Percentiles rank a stretch among this genome's conserved stretches.
These are phyloP conservation scores for Ciona savignyi DNA, from an alignment of 23 tunicate genomes.

Conservation along the genomic window DNA sequence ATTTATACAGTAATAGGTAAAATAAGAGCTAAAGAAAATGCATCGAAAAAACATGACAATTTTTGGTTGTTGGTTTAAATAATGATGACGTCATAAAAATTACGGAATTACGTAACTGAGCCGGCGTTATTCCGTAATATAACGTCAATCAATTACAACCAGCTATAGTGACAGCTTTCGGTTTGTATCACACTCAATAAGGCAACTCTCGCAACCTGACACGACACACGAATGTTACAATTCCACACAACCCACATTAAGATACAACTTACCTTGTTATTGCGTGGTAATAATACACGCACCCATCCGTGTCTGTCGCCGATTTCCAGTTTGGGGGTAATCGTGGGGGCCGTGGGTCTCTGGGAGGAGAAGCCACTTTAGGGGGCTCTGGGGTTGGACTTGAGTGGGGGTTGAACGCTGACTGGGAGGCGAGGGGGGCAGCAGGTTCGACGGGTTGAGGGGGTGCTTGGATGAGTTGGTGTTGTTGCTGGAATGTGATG, in stretches of 20 bases:
- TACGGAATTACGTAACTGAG: too few relatives aligned
- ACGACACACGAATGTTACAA: too few relatives aligned
- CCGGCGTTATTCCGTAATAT: too few relatives aligned
- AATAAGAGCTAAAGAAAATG: too few relatives aligned
- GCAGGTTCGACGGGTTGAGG: neutral
- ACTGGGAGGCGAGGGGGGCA: neutral
- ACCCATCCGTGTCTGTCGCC: slow-evolving; percentile 80
- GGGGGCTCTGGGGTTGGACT: neutral
- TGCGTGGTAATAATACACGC: slow-evolving; percentile 81
- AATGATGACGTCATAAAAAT: too few relatives aligned
- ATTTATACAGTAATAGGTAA: too few relatives aligned
- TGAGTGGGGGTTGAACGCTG: neutral
- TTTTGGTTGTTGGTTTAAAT: too few relatives aligned
- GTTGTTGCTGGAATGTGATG: neutral
- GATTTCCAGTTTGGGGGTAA: slow-evolving; percentile 87
- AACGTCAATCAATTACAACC: too few relatives aligned
- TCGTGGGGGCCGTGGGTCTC: slow-evolving; percentile 49
- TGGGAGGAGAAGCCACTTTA: slow-evolving; percentile 6
- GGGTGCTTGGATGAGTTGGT: neutral
- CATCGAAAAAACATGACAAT: too few relatives aligned
- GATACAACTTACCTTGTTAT: slow-evolving; percentile 81
- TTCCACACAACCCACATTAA: too few relatives aligned
- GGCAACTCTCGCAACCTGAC: neutral
- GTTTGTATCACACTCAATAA: neutral
- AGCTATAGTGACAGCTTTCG: neutral